Evolutionary conservation across 2,888 invertebrate species (phyloP).

Genomic region (Bellardia bayeri): DNA sequence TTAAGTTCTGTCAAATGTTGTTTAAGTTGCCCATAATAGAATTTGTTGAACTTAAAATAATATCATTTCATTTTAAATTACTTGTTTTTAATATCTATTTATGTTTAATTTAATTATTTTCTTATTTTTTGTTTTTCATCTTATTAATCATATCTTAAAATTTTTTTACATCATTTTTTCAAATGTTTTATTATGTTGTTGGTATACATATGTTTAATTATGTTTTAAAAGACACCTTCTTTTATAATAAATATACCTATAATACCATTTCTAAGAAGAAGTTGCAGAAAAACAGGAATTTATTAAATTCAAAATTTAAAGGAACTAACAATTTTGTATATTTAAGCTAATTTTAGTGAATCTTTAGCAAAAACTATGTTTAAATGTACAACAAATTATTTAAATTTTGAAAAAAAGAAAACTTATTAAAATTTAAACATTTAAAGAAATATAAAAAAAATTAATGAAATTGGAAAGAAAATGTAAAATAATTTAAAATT

Average conservation of each 20-base stretch:
- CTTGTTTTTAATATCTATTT: conserved; percentile 66
- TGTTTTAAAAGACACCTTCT: conserved; percentile 71
- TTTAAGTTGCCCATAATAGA: conserved; percentile 70
- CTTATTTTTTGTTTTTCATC: conserved; percentile 42
- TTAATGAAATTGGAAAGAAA: not conserved
- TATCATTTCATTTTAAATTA: conserved; percentile 72
- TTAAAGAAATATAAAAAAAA: conserved; percentile 1
- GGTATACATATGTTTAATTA: conserved; percentile 38
- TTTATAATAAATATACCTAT: conserved; percentile 3
- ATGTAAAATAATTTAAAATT: not conserved
- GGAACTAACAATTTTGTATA: too few species aligned
- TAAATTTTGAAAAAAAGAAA: too few species aligned
- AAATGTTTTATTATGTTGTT: conserved; percentile 52
- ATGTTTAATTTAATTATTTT: conserved; percentile 59
- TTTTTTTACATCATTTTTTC: conserved; percentile 68
- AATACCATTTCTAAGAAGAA: conserved; percentile 10
- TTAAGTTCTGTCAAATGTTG: conserved; percentile 66
- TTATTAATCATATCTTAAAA: conserved; percentile 61
- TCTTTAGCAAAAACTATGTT: too few species aligned
- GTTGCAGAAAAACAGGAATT: not conserved
- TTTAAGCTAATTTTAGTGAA: too few species aligned
- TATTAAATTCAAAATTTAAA: not conserved
- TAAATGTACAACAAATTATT: too few species aligned
- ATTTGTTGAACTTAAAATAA: conserved; percentile 72
- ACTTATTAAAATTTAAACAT: too few species aligned